phyloP scores from a whole-genome alignment of 2,888 invertebrate genomes.

The Trissonchulus latispiculum region DNA sequence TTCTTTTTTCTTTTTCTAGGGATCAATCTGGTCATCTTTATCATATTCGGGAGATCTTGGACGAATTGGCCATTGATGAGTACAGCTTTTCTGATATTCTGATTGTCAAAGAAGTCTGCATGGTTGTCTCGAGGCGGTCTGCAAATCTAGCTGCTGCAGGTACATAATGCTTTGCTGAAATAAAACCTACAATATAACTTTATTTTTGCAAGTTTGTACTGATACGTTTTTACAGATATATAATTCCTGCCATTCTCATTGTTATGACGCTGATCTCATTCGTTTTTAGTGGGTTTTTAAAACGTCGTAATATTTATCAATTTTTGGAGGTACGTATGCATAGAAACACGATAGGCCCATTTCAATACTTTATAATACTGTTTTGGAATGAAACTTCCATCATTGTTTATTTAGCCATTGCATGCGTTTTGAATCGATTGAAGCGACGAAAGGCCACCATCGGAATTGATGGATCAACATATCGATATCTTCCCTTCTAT shows the following conservation, averaged over 20 bases:
- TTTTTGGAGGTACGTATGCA: too few species aligned
- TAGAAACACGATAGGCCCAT: too few species aligned
- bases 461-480: constrained; percentile 92
- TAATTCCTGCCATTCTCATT: too few species aligned
- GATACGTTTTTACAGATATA: too few species aligned
- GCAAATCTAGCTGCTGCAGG: constrained; percentile 78
- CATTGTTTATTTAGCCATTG: constrained; percentile 52
- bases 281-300: too few species aligned
- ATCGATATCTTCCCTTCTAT: constrained; percentile 90
- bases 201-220: too few species aligned
- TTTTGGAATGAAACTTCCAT: too few species aligned
- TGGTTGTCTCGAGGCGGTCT: constrained; percentile 77
- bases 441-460: constrained; percentile 72
- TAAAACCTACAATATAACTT: too few species aligned
- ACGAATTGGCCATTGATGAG: constrained; percentile 63
- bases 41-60: constrained; percentile 69
- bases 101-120: constrained; percentile 78
- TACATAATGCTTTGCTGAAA: constrained; percentile 19
- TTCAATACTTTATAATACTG: too few species aligned
- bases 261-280: too few species aligned
- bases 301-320: too few species aligned
- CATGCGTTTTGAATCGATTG: constrained; percentile 80
- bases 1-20: constrained; percentile 28
- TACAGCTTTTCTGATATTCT: constrained; percentile 57
- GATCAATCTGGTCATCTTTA: constrained; percentile 40